Conservation (phyloP, 2,888 invertebrate genomes). For the Nysson spinosus region DNA sequence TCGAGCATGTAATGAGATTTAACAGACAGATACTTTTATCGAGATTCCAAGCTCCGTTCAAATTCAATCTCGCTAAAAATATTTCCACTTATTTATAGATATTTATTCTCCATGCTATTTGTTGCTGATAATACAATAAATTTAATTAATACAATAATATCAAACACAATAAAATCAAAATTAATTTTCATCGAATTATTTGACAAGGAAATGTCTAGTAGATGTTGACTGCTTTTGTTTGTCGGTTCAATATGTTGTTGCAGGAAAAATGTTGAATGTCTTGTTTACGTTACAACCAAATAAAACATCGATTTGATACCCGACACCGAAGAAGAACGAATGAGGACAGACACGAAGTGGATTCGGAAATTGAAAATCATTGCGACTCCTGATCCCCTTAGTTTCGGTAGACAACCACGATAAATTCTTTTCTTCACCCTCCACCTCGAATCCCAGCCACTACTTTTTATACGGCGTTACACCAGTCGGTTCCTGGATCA, state of each 20-base stretch:
- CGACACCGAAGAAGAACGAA: conserved; percentile 52
- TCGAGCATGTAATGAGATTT: conserved; percentile 14
- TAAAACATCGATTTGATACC: conserved; percentile 42
- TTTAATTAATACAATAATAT: no score
- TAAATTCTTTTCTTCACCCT: conserved; percentile 64
- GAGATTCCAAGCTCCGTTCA: neutral
- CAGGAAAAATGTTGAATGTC: conserved; percentile 6
- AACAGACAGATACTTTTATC: conserved; percentile 2
- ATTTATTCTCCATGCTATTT: no score
- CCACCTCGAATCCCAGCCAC: conserved; percentile 42
- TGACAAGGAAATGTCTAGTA: no score
- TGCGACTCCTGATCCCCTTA: conserved; percentile 73
- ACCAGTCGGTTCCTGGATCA: conserved; percentile 18
- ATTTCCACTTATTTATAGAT: no score
- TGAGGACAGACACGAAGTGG: conserved; percentile 67
- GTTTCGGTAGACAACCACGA: conserved; percentile 69
- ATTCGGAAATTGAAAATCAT: conserved; percentile 75
- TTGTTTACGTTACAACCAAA: conserved; percentile 26
- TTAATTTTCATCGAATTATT: no score
- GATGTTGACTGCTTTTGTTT: no score
- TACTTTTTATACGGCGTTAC: conserved; percentile 69
- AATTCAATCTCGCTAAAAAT: no score
- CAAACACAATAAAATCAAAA: no score
- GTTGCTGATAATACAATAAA: no score
- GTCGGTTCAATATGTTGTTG: no score